Base-by-base conservation (phyloP, 1,140 invertebrate genomes). In the Trypoxylus dichotomus region DNA sequence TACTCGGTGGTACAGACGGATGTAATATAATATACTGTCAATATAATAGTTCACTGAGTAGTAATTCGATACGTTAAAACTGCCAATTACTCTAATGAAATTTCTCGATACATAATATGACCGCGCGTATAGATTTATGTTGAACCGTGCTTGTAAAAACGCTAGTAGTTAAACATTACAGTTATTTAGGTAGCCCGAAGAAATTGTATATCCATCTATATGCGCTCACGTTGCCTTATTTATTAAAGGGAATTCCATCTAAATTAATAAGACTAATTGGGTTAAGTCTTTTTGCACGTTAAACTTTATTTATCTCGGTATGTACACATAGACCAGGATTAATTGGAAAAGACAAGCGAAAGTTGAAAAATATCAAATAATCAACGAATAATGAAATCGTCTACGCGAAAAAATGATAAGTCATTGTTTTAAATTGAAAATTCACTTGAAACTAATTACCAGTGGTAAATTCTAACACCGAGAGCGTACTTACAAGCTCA, bases 21-120 rank as follows among this genome's bases (percentile, higher is more conserved):
- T 76, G 75, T 58, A 76, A 76, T 76, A 76, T 76, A 76, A 76
- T 76, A 76, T 76, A 54, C 75, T 76, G 75, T 76, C 75, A 76
- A 76, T 76, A 76, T 76, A 47, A 76, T n/a, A 76, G 75, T 76
- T 58, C 24, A 21, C 75, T 76, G 27, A 15, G 75, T 76, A 43
- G 75, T 54, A 76, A 76, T 58, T 58, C 75, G 47, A 76, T 58
- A 76, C 54, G 43, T 32, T 58, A 58, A 73, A 76, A 47, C 54
- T 76, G 75, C 47, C 75, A 76, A 76, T 76, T 76, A 76, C 47
- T 60, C 75, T 76, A 76, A 76, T 76, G 75, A 76, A 76, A 76
- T 76, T 76, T 76, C 75, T 29, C 75, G 60, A 27, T 19, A 63
- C 54, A 60, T 37, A 47, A 60, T 32, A 60, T 76, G 42, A 76